These are phyloP conservation scores for Myiopsitta monachus DNA, from an alignment of 2,113 vertebrate genomes.

Conservation along the genomic window DNA sequence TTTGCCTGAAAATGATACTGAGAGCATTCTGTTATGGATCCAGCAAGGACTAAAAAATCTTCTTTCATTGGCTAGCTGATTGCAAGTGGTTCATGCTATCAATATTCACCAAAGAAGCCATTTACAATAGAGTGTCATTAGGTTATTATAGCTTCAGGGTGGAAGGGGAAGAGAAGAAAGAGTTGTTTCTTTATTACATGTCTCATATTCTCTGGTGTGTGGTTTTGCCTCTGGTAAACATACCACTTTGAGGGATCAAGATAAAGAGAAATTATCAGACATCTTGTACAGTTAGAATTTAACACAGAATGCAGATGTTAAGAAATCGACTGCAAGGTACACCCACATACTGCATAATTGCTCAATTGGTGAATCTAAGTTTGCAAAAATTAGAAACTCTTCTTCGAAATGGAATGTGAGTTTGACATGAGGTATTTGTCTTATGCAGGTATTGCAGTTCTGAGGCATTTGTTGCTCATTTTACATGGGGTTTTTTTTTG, in stretches of 20 bases:
- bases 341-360: neutral
- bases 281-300: slow-evolving; percentile 53
- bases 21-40: slow-evolving; percentile 11
- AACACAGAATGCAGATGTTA: slow-evolving; percentile 63
- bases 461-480: neutral
- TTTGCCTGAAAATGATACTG: neutral
- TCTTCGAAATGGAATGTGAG: neutral
- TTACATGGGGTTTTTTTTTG: neutral
- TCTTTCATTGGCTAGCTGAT: slow-evolving; percentile 11
- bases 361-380: neutral
- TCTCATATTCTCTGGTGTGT: slow-evolving; percentile 59
- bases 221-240: slow-evolving; percentile 65
- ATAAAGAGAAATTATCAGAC: slow-evolving; percentile 44
- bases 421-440: neutral
- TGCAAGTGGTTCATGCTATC: neutral
- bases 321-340: slow-evolving; percentile 13
- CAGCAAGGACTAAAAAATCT: neutral
- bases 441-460: neutral
- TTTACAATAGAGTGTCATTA: slow-evolving; percentile 37
- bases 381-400: neutral
- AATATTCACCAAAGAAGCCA: slow-evolving; percentile 4
- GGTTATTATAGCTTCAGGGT: slow-evolving; percentile 19
- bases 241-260: slow-evolving; percentile 52
- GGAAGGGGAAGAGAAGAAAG: slow-evolving; percentile 7
- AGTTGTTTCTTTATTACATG: slow-evolving; percentile 31